phyloP scores from a whole-genome alignment of 1,140 invertebrate species.

The Scylla paramamosain region DNA sequence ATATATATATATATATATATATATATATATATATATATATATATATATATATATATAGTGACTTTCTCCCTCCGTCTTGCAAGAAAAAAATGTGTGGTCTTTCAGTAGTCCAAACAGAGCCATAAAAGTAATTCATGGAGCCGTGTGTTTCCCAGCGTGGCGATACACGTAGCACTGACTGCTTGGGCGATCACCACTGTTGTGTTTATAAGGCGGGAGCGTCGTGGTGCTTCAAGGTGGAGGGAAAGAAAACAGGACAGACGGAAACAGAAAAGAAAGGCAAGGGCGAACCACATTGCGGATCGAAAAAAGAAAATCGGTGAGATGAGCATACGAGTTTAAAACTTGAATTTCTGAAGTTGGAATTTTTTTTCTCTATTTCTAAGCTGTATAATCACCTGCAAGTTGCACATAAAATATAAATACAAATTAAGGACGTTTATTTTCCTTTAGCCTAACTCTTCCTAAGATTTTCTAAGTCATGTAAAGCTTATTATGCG shows the following conservation, averaged over 20 bases:
- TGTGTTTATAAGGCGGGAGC: not conserved
- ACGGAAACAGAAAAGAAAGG: not conserved
- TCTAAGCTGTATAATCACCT: no score
- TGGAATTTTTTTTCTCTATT: no score
- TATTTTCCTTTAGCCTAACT: not conserved
- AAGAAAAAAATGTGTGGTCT: not conserved
- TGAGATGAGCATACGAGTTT: no score
- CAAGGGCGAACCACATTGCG: no score
- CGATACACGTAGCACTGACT: not conserved
- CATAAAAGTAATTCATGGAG: constrained; percentile 13
- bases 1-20: no score
- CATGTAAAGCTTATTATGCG: not conserved
- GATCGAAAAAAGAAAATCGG: no score
- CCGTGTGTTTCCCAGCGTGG: not conserved
- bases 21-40: no score
- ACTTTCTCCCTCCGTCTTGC: not conserved
- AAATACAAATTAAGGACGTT: no score
- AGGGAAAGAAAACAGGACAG: not conserved
- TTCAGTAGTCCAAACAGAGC: not conserved
- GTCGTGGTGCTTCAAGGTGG: not conserved
- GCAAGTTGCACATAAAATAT: no score
- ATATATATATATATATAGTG: not conserved
- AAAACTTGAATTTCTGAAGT: no score
- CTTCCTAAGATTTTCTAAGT: not conserved
- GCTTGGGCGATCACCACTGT: not conserved